Base-by-base conservation (phyloP, 1,140 invertebrate species). In the Drosophila miranda region DNA sequence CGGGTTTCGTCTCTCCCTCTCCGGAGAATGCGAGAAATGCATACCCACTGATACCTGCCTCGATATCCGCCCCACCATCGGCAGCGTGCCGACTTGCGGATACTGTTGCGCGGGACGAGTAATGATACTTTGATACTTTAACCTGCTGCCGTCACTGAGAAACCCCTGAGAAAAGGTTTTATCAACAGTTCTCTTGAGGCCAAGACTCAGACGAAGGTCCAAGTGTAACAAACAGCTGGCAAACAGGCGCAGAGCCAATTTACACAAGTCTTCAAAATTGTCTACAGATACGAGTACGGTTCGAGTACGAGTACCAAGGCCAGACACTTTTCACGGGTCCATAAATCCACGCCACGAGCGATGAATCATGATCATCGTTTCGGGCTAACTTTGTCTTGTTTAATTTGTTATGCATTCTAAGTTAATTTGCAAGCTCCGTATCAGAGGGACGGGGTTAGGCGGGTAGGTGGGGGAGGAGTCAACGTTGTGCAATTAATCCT, bases 231-330 rank as follows among this genome's bases (percentile, higher is more conserved):
- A 30, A 30, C 30, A 30, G 48, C 8, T 14, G 63, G 26, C 41
- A 34, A 9, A 38, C 28, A 30, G 44, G 55, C 45, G 16, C 6
- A 42, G 38, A 58, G 46, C 72, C 66, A 83, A 83, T 82, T 83
- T 82, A 79, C 75, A 67, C 77, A 83, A 66, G 55, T 62, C 80
- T 60, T 61, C 38, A 59, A 66, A 78, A 71, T 38, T 38, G 34
- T 38, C 34, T 13, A 38, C 11, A 38, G 34, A 38, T 5, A 13
- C 34, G 34, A 38, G 34, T 38, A 11, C 11, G 4, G 34, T 38
- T 5, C 3, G 46, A 55, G 46, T 51, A 38, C 38, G 48, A 6
- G 38, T 43, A 42, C 38, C 66, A 72, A 66, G 73, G 42, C 43
- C 38, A 70, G 66, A 5, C 34, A 38, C 34, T 38, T 38, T 38